Conservation (phyloP, 2,888 invertebrate species). For the Brassicogethes aeneus region DNA sequence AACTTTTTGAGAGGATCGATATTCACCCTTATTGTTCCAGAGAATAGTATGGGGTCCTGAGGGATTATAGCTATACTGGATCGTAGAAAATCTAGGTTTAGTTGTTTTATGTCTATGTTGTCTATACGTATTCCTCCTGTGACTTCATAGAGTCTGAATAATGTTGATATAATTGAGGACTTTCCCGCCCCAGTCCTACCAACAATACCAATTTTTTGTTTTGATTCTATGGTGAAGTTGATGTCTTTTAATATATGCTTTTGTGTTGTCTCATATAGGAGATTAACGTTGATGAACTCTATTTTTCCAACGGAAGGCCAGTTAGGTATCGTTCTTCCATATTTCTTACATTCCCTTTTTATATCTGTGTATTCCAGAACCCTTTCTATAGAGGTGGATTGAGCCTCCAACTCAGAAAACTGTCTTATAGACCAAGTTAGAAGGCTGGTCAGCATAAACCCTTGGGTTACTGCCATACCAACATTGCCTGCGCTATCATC, state of each 20-base stretch:
- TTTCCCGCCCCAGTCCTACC: constrained; percentile 78
- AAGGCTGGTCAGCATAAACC: constrained; percentile 61
- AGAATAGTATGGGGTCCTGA: constrained; percentile 77
- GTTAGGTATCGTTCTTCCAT: constrained; percentile 42
- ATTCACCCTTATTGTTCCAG: constrained; percentile 47
- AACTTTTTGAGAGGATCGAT: constrained; percentile 22
- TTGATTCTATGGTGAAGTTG: constrained; percentile 53
- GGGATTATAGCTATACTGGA: constrained; percentile 75
- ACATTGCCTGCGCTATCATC: constrained; percentile 55
- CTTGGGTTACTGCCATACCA: constrained; percentile 69
- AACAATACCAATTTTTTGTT: constrained; percentile 65
- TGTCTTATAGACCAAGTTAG: constrained; percentile 59
- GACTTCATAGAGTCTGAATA: constrained; percentile 62
- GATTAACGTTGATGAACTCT: constrained; percentile 49
- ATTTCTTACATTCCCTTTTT: constrained; percentile 26
- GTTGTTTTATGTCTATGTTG: constrained; percentile 53
- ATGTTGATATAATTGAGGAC: constrained; percentile 60
- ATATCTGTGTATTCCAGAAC: constrained; percentile 42
- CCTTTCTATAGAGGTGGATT: constrained; percentile 83
- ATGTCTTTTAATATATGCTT: constrained; percentile 58
- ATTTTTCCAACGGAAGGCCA: constrained; percentile 55
- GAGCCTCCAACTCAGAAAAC: constrained; percentile 69
- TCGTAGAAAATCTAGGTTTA: constrained; percentile 66
- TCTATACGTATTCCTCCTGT: constrained; percentile 63
- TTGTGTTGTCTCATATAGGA: constrained; percentile 60